Conservation (phyloP, 2,888 invertebrate species). For the Drosophila neonasuta region DNA sequence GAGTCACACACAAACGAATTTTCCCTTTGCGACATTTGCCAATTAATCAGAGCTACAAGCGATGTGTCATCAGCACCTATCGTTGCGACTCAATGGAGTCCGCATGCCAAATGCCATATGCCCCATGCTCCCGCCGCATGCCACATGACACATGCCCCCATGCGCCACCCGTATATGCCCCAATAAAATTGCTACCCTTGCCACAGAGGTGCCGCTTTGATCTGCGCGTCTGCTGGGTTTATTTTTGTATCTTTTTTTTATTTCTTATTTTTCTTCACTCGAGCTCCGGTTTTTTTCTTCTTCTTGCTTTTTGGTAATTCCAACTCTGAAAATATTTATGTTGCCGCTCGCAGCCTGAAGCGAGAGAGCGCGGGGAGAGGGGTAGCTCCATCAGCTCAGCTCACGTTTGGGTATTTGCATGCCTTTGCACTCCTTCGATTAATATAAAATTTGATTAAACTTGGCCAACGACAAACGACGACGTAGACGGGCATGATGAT, state of each 20-base stretch:
- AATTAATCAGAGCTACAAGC: conserved; percentile 52
- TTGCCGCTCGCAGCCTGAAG: conserved; percentile 17
- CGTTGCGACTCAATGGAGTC: conserved; percentile 37
- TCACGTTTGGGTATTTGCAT: conserved; percentile 72
- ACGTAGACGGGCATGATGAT: background rate
- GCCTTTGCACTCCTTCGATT: conserved; percentile 77
- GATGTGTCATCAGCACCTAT: conserved; percentile 41
- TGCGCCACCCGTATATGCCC: background rate
- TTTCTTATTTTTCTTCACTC: conserved; percentile 10
- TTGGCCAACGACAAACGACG: conserved; percentile 62
- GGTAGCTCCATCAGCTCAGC: conserved; percentile 13
- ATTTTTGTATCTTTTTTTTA: conserved; percentile 7
- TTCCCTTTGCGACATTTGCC: conserved; percentile 27
- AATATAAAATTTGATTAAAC: conserved; percentile 77
- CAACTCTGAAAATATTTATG: conserved; percentile 58
- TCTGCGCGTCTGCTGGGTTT: conserved; percentile 42
- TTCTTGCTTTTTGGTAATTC: conserved; percentile 48
- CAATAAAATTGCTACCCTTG: conserved; percentile 47
- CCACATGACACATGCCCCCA: background rate
- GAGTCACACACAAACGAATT: background rate
- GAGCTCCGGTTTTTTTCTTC: background rate
- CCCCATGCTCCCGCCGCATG: background rate
- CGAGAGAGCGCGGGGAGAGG: background rate
- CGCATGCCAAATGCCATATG: conserved; percentile 3
- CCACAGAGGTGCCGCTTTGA: conserved; percentile 58